Evolutionary conservation across 2,797 vertebrate species (phyloP), one percentile per base, ranked within the genome.

Genomic region (Dryobates pubescens): DNA sequence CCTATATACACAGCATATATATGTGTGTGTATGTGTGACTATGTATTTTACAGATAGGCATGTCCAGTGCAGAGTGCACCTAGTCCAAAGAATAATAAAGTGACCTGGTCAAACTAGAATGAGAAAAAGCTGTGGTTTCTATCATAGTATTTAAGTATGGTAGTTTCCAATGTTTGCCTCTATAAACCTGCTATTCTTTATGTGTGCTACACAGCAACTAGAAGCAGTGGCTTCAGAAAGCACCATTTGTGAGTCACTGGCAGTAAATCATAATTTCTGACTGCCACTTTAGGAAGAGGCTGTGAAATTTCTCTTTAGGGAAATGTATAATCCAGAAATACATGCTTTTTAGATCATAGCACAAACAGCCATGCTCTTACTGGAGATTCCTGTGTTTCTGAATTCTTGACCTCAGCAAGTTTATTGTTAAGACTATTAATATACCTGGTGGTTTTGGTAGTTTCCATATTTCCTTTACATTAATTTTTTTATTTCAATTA

Each of bases 171-270:
- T 56, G 34, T 29, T 86, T 70, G 67, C 20, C 17, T 56, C 6
- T 53, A 2, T 76, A 63, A 79, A 82, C 12, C 12, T 65, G 30
- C 30, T 16, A 27, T 87, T 58, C n/a, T 63, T 84, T 20, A 17
- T 5, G 18, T 5, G 18, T 63, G 26, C 13, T 61, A 8, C 0
- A 0, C 1, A 69, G 19, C 59, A 78, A 29, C 58, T 26, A 22
- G n/a, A 54, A 29, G 36, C 51, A 5, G 11, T 72, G 77, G 32
- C 53, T 86, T 69, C 26, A 36, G 74, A 68, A 69, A 49, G 20
- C 15, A 45, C 30, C n/a, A 0, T 67, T 78, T 82, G 20, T 43
- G 67, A 34, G 36, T 56, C 59, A 5, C 58, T 75, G n/a, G 53
- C 68, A 84, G 53, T 20, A 86, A 72, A 88, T 75, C 23, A 22